Conservation (phyloP, 2,888 invertebrate genomes). For the Saturnia japonica region DNA sequence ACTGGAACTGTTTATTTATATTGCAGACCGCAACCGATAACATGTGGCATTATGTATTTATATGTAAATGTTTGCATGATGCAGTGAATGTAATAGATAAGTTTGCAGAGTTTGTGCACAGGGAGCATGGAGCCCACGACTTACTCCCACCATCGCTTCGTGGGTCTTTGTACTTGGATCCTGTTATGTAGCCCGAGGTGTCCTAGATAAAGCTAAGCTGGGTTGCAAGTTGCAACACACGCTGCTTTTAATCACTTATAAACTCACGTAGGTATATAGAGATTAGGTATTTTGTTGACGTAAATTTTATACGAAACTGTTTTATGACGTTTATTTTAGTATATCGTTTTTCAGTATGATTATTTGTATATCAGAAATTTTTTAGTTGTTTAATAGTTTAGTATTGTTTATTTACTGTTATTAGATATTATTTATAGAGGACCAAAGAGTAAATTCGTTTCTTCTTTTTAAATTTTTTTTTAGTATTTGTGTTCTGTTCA, state of each 20-base stretch:
- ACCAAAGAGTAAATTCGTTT: background rate
- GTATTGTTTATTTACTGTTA: background rate
- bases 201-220: conserved; percentile 22
- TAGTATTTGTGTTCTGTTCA: background rate
- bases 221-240: conserved; percentile 20
- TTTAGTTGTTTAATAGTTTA: background rate
- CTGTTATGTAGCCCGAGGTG: conserved; percentile 24
- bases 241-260: conserved; percentile 19
- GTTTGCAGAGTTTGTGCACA: conserved; percentile 6
- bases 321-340: background rate
- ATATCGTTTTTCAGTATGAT: too few relatives aligned
- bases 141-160: conserved; percentile 19
- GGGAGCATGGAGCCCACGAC: conserved; percentile 9
- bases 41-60: conserved; percentile 11
- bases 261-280: conserved; percentile 1
- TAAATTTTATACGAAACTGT: conserved; percentile 16
- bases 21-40: conserved; percentile 1
- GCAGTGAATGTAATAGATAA: conserved; percentile 19
- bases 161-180: conserved; percentile 24
- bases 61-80: conserved; percentile 14
- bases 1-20: conserved; percentile 12
- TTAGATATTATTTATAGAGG: background rate
- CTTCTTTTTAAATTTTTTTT: too few relatives aligned
- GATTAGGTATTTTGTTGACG: conserved; percentile 2
- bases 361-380: too few relatives aligned